Evolutionary conservation across 2,888 invertebrate species (phyloP).

Genomic region (Osmoderma eremita): DNA sequence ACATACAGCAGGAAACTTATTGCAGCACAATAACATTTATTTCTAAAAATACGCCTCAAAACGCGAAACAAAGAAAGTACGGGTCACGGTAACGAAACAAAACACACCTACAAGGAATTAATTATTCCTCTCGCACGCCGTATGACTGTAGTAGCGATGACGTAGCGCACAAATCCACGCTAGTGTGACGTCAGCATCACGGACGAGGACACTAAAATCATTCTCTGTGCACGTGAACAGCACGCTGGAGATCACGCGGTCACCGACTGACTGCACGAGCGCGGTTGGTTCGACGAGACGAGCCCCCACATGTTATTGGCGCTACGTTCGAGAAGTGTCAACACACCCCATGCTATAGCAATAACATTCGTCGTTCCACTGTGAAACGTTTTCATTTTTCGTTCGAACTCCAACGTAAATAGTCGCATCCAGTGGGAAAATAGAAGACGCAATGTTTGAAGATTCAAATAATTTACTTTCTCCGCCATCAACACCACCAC

Average conservation of each 20-base stretch:
- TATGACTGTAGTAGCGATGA: slow-evolving; percentile 56
- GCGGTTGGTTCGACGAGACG: slow-evolving; percentile 74
- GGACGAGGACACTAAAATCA: slow-evolving; percentile 72
- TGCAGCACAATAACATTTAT: too few relatives aligned
- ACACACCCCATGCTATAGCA: slow-evolving; percentile 64
- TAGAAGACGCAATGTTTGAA: slow-evolving; percentile 47
- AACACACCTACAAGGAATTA: slow-evolving; percentile 52
- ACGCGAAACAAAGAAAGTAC: slow-evolving; percentile 34
- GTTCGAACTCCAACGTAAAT: slow-evolving; percentile 19
- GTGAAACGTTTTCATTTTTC: slow-evolving; percentile 54
- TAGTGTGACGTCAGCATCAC: slow-evolving; percentile 72
- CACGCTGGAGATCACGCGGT: slow-evolving; percentile 80
- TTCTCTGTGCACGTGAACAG: slow-evolving; percentile 86
- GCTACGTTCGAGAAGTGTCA: slow-evolving; percentile 61
- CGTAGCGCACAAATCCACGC: slow-evolving; percentile 61
- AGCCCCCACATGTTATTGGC: slow-evolving; percentile 59
- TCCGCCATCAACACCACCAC: slow-evolving; percentile 78
- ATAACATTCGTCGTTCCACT: slow-evolving; percentile 56
- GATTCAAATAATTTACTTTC: slow-evolving; percentile 65
- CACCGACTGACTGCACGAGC: slow-evolving; percentile 73
- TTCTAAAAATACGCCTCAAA: not conserved
- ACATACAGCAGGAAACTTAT: not conserved
- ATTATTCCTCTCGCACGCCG: slow-evolving; percentile 37
- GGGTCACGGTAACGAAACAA: slow-evolving; percentile 29
- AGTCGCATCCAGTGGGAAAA: slow-evolving; percentile 11